Evolutionary conservation across 1,140 invertebrate genomes (phyloP).

Genomic region (Drosophila sechellia): DNA sequence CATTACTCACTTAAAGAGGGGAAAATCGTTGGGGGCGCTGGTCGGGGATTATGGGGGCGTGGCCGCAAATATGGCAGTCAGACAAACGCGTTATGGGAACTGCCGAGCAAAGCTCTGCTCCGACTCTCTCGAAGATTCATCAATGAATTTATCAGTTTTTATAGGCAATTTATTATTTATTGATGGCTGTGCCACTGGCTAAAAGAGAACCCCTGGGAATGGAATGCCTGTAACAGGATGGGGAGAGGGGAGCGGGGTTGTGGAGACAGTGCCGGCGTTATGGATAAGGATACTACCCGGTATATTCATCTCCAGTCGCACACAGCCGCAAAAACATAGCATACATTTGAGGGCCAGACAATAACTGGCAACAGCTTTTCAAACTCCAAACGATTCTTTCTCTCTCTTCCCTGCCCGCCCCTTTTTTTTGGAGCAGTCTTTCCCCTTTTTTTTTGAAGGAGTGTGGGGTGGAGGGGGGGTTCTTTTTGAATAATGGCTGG

Average conservation of each 20-base stretch:
- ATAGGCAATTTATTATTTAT: constrained; percentile 82
- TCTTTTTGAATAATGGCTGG: constrained; percentile 67
- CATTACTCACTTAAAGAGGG: constrained; percentile 62
- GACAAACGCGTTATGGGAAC: constrained; percentile 45
- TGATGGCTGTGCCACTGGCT: constrained; percentile 47
- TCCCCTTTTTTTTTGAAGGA: constrained; percentile 8
- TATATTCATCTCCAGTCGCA: constrained; percentile 45
- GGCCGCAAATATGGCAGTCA: constrained; percentile 51
- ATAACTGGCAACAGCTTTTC: constrained; percentile 55
- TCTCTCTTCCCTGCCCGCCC: neutral
- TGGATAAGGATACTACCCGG: constrained; percentile 11
- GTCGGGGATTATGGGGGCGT: constrained; percentile 17
- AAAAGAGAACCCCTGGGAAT: neutral
- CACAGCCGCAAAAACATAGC: constrained; percentile 3
- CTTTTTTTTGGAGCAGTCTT: constrained; percentile 1
- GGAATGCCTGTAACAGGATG: no score
- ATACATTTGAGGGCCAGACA: constrained; percentile 33
- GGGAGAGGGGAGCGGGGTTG: no score
- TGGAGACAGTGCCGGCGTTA: no score
- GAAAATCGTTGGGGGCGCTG: neutral
- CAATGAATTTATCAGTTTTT: constrained; percentile 82
- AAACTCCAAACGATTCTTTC: constrained; percentile 51
- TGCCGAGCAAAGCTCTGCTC: neutral
- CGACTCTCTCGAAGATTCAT: constrained; percentile 57
- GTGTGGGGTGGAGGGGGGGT: no score